Conservation (phyloP, 2,888 invertebrate species). For the Pollenia angustigena region DNA sequence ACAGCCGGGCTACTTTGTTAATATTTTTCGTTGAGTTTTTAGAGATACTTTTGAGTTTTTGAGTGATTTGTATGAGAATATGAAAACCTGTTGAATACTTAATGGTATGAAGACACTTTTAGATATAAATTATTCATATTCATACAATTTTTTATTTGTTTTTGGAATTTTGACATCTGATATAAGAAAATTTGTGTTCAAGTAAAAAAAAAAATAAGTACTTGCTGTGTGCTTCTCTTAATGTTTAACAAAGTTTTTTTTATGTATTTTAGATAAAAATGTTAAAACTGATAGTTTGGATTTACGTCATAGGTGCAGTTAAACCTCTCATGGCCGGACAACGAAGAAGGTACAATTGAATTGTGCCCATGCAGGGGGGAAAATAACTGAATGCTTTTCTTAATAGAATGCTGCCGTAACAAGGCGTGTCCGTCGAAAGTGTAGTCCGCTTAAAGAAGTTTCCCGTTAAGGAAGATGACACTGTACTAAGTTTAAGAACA, state of each 20-base stretch:
- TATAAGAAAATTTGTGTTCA: neutral
- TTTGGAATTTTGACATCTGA: conserved; percentile 28
- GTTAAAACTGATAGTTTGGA: neutral
- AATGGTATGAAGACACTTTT: conserved; percentile 24
- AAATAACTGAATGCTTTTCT: no score
- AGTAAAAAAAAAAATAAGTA: neutral
- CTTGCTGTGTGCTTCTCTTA: neutral
- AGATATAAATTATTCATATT: conserved; percentile 8
- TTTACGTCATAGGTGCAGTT: neutral
- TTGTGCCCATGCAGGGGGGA: no score
- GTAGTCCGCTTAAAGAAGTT: no score
- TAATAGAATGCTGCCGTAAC: no score
- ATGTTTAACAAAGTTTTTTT: conserved; percentile 8
- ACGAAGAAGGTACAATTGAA: no score
- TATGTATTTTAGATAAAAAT: neutral
- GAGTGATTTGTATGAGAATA: conserved; percentile 37
- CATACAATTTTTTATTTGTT: conserved; percentile 4
- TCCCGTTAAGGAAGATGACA: no score
- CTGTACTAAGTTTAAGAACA: no score
- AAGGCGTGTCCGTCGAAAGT: no score
- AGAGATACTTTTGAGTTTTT: neutral
- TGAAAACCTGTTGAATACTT: conserved; percentile 7
- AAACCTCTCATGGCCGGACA: no score
- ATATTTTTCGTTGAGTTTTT: neutral
- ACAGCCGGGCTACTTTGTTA: no score